Percentiles rank a stretch among this genome's conserved stretches.
Evolutionary conservation across 2,797 vertebrate genomes (phyloP).

Genomic region (Lagothrix lagotricha): DNA sequence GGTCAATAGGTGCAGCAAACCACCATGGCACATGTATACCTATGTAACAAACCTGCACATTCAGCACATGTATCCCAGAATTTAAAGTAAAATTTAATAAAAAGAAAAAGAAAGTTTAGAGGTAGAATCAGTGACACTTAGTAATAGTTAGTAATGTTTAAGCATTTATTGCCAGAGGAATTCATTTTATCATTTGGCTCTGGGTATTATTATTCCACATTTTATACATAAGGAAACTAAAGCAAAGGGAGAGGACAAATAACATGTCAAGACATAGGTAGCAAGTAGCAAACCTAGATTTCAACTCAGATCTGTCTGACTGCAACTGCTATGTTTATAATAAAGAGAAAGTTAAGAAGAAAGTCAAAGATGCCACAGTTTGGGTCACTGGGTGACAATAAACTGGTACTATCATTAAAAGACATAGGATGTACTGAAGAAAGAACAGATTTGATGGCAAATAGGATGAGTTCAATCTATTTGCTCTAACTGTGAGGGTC

Average conservation of each 20-base stretch:
- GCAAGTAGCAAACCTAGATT: constrained; percentile 15
- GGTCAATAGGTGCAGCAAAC: background rate
- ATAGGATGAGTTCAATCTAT: constrained; percentile 59
- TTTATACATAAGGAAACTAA: background rate
- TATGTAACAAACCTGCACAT: background rate
- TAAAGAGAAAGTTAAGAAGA: background rate
- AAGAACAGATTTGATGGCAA: constrained; percentile 55
- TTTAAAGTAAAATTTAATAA: background rate
- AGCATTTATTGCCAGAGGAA: background rate
- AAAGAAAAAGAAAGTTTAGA: background rate
- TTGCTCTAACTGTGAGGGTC: constrained; percentile 52
- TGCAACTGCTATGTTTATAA: background rate
- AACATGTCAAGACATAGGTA: background rate
- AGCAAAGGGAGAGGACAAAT: background rate
- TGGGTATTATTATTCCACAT: background rate
- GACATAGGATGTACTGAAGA: background rate
- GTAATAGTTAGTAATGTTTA: background rate
- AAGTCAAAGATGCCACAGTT: background rate
- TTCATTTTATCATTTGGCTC: background rate
- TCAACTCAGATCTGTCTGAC: background rate
- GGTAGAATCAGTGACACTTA: background rate
- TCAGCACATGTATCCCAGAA: background rate
- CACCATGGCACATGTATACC: background rate
- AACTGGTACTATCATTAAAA: constrained; percentile 18
- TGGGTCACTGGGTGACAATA: background rate